phyloP scores from a whole-genome alignment of 2,888 invertebrate genomes.

The Tipula vernalis region DNA sequence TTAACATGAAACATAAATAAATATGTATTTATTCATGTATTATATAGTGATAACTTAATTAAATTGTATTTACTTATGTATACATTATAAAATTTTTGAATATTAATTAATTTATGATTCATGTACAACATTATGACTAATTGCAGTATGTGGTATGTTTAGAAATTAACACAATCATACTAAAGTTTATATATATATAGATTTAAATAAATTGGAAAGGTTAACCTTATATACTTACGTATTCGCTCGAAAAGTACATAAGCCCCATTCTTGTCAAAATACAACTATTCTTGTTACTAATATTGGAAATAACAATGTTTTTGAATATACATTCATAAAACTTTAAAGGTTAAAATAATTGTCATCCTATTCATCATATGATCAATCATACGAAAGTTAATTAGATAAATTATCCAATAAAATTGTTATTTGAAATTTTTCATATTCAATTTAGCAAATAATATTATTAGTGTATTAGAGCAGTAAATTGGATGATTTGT shows the following conservation, averaged over 20 bases:
- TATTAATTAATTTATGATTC: background rate
- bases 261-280: background rate
- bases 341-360: background rate
- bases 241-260: background rate
- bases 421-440: background rate
- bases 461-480: background rate
- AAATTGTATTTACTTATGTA: background rate
- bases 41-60: background rate
- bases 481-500: background rate
- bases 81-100: background rate
- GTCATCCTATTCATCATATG: background rate
- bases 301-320: background rate
- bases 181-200: background rate
- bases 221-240: background rate
- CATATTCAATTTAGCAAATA: background rate
- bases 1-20: background rate
- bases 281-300: background rate
- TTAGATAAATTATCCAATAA: background rate
- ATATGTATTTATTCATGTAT: background rate
- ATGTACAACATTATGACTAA: background rate
- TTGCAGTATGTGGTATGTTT: background rate
- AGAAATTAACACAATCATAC: background rate
- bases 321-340: background rate
- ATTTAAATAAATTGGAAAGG: background rate
- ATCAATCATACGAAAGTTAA: constrained; percentile 4